Percentiles rank a stretch among this genome's conserved stretches.
Conservation (phyloP, 2,797 vertebrate genomes). For the Leptoclinus maculatus region DNA sequence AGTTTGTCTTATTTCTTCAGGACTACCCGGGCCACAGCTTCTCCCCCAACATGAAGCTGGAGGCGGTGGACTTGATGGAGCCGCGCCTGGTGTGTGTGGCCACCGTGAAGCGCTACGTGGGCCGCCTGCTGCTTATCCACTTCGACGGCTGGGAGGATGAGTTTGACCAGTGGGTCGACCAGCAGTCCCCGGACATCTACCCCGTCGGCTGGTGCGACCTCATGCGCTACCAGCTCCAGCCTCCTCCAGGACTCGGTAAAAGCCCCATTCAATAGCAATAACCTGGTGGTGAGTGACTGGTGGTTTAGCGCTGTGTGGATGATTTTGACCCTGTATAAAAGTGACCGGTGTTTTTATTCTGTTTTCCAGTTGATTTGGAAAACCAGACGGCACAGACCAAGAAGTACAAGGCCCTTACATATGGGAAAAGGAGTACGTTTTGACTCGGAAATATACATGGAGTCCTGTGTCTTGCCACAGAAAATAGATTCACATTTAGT, state of each 20-base stretch:
- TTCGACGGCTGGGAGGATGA: slow-evolving; percentile 97
- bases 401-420: slow-evolving; percentile 59
- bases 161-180: slow-evolving; percentile 98
- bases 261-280: neutral
- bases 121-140: slow-evolving; percentile 93
- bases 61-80: slow-evolving; percentile 98
- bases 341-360: slow-evolving; percentile 29
- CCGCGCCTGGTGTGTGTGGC: slow-evolving; percentile 96
- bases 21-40: slow-evolving; percentile 92
- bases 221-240: slow-evolving; percentile 92
- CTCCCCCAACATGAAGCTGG: slow-evolving; percentile 92
- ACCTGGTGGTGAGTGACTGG: neutral
- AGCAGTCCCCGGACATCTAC: slow-evolving; percentile 95
- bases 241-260: slow-evolving; percentile 89
- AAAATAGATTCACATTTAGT: neutral
- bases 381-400: slow-evolving; percentile 66
- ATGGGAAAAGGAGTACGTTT: slow-evolving; percentile 82
- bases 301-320: neutral
- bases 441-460: neutral
- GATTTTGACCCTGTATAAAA: slow-evolving; percentile 1
- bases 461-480: slow-evolving; percentile 4
- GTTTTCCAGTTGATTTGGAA: slow-evolving; percentile 68
- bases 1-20: slow-evolving; percentile 67
- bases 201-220: slow-evolving; percentile 97
- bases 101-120: slow-evolving; percentile 90